Evolutionary conservation across 2,888 invertebrate genomes (phyloP), one percentile per base, ranked within the genome.

Genomic region (Drosophila siamana): DNA sequence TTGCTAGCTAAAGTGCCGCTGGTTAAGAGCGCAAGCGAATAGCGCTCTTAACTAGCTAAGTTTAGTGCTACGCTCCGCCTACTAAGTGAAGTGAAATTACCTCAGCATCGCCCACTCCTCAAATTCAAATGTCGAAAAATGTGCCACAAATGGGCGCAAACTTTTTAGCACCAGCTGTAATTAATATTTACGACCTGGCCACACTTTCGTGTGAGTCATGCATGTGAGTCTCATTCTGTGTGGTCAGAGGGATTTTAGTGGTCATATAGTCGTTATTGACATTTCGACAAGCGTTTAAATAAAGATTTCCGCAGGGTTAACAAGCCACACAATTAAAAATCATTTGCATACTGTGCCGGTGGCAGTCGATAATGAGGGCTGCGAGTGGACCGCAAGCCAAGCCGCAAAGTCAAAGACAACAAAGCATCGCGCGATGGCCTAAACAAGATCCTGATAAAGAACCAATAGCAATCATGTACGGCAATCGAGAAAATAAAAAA

Each of bases 391-490:
- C 44, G 41, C 51, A 78, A 71, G 69, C 55, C 51, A 78, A 71
- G 69, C 55, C 64, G 62, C 81, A 61, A 76, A 70, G 57, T 65
- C 64, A 61, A 74, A 68, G 40, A 69, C 78, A 70, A 82, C 82
- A 89, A 85, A 84, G 76, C 74, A 73, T 50, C 68, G 73, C 69
- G 73, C 86, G 83, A 88, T 83, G 89, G 82, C 87, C 83, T 67
- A 74, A 84, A 84, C 83, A 73, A 88, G 89, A 86, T 89, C 77
- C 88, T 82, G 85, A 85, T 89, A 85, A 88, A 69, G 77, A 82
- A 68, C 77, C 84, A 87, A 84, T 85, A 71, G 62, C 89, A 89
- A 89, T 87, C 88, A 80, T 86, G 78, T 69, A 66, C 48, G 64
- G 63, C 71, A 62, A 76, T 80, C 88, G 76, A 68, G 47, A 33